phyloP scores from a whole-genome alignment of 2,113 vertebrate species.

The Mystacornis crossleyi region DNA sequence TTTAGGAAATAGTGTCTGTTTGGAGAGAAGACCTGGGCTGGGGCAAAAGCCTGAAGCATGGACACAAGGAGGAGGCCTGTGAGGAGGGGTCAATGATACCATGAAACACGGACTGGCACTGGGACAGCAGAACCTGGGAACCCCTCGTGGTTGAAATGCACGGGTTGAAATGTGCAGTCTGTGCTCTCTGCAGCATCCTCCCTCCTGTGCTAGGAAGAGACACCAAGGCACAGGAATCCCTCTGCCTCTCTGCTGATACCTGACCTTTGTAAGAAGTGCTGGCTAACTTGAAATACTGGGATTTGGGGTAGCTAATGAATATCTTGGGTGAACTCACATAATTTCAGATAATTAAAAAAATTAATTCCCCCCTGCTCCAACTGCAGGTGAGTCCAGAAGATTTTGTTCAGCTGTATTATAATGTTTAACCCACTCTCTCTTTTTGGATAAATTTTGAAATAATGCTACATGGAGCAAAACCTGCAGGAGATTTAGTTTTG shows the following conservation, averaged over 20 bases:
- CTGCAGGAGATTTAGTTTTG: neutral
- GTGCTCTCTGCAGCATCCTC: neutral
- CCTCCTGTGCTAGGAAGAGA: neutral
- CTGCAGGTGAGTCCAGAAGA: neutral
- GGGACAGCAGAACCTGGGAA: neutral
- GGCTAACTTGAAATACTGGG: neutral
- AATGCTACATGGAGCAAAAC: neutral
- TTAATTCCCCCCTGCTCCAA: accelerated
- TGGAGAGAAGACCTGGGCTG: neutral
- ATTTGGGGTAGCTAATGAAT: neutral
- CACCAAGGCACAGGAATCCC: neutral
- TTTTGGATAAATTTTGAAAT: neutral
- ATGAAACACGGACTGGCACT: accelerated
- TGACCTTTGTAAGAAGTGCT: neutral
- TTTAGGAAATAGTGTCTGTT: neutral
- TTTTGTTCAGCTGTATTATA: neutral
- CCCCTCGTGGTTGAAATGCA: neutral
- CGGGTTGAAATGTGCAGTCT: neutral
- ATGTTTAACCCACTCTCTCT: neutral
- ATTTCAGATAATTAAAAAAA: neutral
- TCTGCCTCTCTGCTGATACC: neutral
- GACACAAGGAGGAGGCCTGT: neutral
- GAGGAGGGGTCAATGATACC: neutral
- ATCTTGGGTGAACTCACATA: neutral
- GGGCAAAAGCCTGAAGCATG: neutral